These are phyloP conservation scores for Desoria tigrina DNA, from an alignment of 2,888 invertebrate species.

Conservation along the genomic window DNA sequence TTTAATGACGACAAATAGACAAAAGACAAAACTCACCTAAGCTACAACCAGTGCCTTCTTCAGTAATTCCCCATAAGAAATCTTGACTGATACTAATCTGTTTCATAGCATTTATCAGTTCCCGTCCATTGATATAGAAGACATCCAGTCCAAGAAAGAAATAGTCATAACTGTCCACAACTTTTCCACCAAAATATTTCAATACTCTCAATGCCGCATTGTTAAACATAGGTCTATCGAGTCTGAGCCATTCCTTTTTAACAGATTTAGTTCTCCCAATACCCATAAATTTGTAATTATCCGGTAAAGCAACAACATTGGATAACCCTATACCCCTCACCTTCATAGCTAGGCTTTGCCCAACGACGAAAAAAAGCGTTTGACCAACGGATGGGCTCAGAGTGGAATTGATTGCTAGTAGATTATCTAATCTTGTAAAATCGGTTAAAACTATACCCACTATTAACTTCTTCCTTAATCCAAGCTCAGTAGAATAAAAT, in stretches of 20 bases:
- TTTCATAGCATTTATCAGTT: slow-evolving; percentile 70
- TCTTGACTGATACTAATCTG: slow-evolving; percentile 81
- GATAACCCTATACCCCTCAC: slow-evolving; percentile 66
- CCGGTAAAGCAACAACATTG: slow-evolving; percentile 19
- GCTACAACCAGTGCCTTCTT: slow-evolving; percentile 46
- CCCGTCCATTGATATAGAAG: slow-evolving; percentile 79
- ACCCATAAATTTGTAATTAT: too few species aligned
- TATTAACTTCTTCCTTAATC: slow-evolving; percentile 84
- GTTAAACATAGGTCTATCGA: slow-evolving; percentile 7
- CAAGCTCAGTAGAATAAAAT: slow-evolving; percentile 93
- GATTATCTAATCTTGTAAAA: slow-evolving; percentile 70
- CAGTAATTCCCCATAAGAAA: slow-evolving; percentile 73
- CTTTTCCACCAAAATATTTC: slow-evolving; percentile 86
- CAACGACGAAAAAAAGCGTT: slow-evolving; percentile 81
- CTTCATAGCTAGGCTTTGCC: slow-evolving; percentile 65
- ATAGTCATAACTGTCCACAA: slow-evolving; percentile 86
- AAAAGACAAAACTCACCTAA: slow-evolving; percentile 28
- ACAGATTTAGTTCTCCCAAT: too few species aligned
- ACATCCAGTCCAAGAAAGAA: slow-evolving; percentile 84
- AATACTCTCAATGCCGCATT: slow-evolving; percentile 63
- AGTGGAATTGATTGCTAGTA: slow-evolving; percentile 84
- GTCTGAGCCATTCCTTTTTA: neutral
- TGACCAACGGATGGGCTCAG: slow-evolving; percentile 80
- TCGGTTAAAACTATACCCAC: slow-evolving; percentile 80
- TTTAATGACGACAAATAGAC: too few species aligned